Base-by-base conservation (phyloP, 53 echinoderm and acorn worm species). In the Echinarachnius parma region DNA sequence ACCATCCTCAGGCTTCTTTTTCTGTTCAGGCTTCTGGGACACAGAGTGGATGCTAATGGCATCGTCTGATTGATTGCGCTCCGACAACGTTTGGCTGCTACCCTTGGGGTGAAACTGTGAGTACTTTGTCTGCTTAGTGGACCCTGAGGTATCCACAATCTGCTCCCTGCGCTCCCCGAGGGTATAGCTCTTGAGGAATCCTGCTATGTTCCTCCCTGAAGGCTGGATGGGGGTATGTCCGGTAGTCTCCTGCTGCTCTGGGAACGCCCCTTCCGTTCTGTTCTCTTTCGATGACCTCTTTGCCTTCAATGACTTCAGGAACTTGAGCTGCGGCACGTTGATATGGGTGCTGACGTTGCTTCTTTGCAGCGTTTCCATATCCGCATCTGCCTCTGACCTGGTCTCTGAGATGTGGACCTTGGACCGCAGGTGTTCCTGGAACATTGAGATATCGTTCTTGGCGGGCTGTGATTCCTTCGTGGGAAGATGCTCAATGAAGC, bases 101-200 rank as follows among this genome's bases (percentile, higher is more conserved):
- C 55, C 74, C 28, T 72, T 72, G n/a, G n/a, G n/a, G 27, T 56
- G 14, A 36, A 36, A 56, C 25, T 35, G 55, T 15, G 74, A 72
- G 57, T 72, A 72, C 74, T 72, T 72, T 5, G 74, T 8, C 57
- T 72, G 74, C 36, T 57, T 54, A 28, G 25, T 34, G 4, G 74
- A 72, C 28, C 74, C 74, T 25, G 74, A 72, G 28, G 37, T 72
- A 24, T 72, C 57, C 26, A 72, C 56, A n/a, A 72, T 72, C 8
- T 72, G 74, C 27, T 72, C 74, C 54, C 46, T 72, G n/a, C 74
- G 74, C 56, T 72, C 74, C 7, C 74, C 74, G 0, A 72, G 57
- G 19, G 74, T 72, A 44, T 72, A 72, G 28, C 74, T 72, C 74
- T 72, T 72, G 16, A 72, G 35, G 57, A 72, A 72, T 15, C 74